These are phyloP conservation scores for Marmota monax DNA, from an alignment of 2,113 vertebrate species.

Conservation along the genomic window DNA sequence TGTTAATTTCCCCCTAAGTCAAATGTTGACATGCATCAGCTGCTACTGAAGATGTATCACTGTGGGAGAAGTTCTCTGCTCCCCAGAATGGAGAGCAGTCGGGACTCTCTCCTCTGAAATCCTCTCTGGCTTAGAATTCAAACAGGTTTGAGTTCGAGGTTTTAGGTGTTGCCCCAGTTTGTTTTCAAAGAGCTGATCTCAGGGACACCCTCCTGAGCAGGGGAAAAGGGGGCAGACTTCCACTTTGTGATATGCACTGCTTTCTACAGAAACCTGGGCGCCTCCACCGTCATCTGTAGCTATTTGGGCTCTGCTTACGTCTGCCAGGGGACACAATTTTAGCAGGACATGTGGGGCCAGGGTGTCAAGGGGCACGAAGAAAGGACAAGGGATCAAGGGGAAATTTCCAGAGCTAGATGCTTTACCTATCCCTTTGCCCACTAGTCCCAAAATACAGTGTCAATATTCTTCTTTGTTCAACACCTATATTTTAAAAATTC, in stretches of 20 bases:
- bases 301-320: conserved; percentile 62
- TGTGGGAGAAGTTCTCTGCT: neutral
- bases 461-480: conserved; percentile 79
- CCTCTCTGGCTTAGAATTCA: neutral
- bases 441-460: conserved; percentile 64
- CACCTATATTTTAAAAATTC: conserved; percentile 79
- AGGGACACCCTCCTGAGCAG: neutral
- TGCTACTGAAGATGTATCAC: conserved; percentile 20
- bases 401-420: conserved; percentile 31
- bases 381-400: conserved; percentile 21
- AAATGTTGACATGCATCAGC: conserved; percentile 65
- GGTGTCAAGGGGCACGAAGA: neutral
- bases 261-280: conserved; percentile 71
- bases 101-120: neutral
- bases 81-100: neutral
- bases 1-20: conserved; percentile 79
- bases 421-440: neutral
- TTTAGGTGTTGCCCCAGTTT: neutral
- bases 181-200: conserved; percentile 9
- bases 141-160: neutral
- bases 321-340: conserved; percentile 75
- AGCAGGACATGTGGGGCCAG: conserved; percentile 30
- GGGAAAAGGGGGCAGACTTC: neutral
- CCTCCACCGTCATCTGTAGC: conserved; percentile 23
- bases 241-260: neutral